Evolutionary conservation across 92 coral and sea anemone genomes (phyloP), one percentile per base, ranked within the genome.

Genomic region (Phenganax marumi): DNA sequence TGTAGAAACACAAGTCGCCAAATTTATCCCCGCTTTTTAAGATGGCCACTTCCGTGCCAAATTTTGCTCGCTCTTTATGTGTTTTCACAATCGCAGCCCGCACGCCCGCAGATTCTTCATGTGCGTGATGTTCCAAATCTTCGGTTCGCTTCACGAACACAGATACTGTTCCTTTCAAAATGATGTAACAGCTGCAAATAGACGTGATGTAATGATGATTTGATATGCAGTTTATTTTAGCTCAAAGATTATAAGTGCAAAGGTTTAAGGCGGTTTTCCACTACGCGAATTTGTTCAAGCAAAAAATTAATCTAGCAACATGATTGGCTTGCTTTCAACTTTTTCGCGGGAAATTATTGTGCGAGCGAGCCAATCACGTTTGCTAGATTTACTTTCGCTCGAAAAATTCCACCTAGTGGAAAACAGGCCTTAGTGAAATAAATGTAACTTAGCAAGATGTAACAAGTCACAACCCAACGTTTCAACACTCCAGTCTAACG

Each of bases 101-200:
- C 21, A 85, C 81, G 17, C 88, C 73, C 0, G 83, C 43, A 33
- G 43, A 66, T 3, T 92, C 93, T 50, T 84, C 86, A 2, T 46
- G 56, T 23, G 39, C 57, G n/a, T 65, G 58, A 46, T 70, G 46
- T 0, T 81, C 89, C 3, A 26, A 63, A 76, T 96, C 99, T 18
- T 92, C 97, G 52, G 86, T 91, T 71, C 86, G 89, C 80, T 87
- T 91, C 56, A 96, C 93, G 63, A 92, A 96, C 25, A 96, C 90
- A 47, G 99, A 89, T 10, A 90, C 99, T 57, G 90, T 85, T 26
- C 99, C 99, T 84, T 89, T 92, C n/a, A 96, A 79, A 11, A 92
- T 91, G 69, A 96, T 86, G 84, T 91, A 92, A 86, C 93, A 90
- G 68, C 98, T 95, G 77, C 23, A 18, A 13, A 56, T 52, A 33